Evolutionary conservation across 1,140 invertebrate genomes (phyloP).

Genomic region (Cephus cinctus): DNA sequence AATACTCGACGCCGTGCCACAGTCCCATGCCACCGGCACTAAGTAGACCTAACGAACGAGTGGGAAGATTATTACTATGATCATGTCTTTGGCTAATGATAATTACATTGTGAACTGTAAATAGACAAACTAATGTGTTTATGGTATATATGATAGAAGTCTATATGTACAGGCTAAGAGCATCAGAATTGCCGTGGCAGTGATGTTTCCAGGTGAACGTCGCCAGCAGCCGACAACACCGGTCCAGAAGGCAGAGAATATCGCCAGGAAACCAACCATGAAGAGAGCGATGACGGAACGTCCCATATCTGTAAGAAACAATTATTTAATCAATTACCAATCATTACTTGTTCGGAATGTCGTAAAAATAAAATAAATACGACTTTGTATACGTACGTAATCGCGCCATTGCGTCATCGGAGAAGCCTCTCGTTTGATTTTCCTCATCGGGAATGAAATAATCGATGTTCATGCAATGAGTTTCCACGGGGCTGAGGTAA

Average conservation of each 20-base stretch:
- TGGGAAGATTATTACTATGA: not conserved
- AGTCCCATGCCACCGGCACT: slow-evolving; percentile 90
- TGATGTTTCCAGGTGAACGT: slow-evolving; percentile 88
- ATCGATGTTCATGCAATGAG: slow-evolving; percentile 91
- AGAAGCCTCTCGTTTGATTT: slow-evolving; percentile 76
- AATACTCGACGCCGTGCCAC: slow-evolving; percentile 94
- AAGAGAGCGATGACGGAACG: slow-evolving; percentile 88
- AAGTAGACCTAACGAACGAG: slow-evolving; percentile 67
- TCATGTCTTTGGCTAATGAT: not conserved
- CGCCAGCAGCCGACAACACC: slow-evolving; percentile 91
- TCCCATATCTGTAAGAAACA: slow-evolving; percentile 76
- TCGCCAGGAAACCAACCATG: slow-evolving; percentile 84
- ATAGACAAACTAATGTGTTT: slow-evolving; percentile 10
- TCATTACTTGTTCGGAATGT: slow-evolving; percentile 4
- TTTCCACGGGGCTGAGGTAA: slow-evolving; percentile 90
- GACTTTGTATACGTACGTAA: slow-evolving; percentile 64
- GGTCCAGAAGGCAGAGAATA: slow-evolving; percentile 92
- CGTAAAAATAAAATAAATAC: slow-evolving; percentile 13
- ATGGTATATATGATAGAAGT: slow-evolving; percentile 10
- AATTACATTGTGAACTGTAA: slow-evolving; percentile 9
- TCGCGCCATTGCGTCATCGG: slow-evolving; percentile 82
- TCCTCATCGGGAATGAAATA: slow-evolving; percentile 88
- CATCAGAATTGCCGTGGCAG: slow-evolving; percentile 89
- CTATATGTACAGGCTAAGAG: slow-evolving; percentile 71
- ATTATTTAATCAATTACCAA: too few relatives aligned